Conservation (phyloP, 2,797 vertebrate genomes). For the Podargus strigoides region DNA sequence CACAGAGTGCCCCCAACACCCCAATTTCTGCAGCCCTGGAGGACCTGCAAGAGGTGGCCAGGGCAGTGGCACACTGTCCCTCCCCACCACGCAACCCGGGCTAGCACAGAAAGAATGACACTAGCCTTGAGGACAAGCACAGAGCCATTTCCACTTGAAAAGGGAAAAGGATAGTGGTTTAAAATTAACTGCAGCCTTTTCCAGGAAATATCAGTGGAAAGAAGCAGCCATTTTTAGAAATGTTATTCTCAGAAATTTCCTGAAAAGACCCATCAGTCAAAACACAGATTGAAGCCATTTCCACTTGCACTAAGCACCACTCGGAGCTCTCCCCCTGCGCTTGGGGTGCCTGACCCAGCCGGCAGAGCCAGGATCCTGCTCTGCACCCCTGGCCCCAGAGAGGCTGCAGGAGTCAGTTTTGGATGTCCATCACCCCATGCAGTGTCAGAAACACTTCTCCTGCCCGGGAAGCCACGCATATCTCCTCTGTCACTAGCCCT, state of each 20-base stretch:
- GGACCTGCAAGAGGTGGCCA: background rate
- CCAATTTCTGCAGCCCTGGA: background rate
- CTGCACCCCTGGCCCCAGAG: background rate
- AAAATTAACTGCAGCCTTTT: conserved; percentile 64
- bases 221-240: conserved; percentile 68
- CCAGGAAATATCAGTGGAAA: conserved; percentile 69
- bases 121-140: conserved; percentile 33
- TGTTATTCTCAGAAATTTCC: conserved; percentile 68
- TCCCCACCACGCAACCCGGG: fast-evolving
- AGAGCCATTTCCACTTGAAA: conserved; percentile 56
- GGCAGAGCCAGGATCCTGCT: background rate
- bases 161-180: conserved; percentile 65
- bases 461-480: background rate
- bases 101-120: background rate
- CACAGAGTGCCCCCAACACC: background rate
- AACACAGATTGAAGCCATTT: conserved; percentile 62
- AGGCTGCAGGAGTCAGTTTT: background rate
- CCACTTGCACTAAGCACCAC: conserved; percentile 31
- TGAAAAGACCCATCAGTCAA: conserved; percentile 69
- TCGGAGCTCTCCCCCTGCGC: background rate
- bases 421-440: background rate
- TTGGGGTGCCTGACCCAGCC: background rate
- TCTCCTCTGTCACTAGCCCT: background rate
- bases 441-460: background rate
- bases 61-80: background rate